These are phyloP conservation scores for Holcopasites calliopsidis DNA, from an alignment of 1,140 invertebrate species.

Conservation along the genomic window DNA sequence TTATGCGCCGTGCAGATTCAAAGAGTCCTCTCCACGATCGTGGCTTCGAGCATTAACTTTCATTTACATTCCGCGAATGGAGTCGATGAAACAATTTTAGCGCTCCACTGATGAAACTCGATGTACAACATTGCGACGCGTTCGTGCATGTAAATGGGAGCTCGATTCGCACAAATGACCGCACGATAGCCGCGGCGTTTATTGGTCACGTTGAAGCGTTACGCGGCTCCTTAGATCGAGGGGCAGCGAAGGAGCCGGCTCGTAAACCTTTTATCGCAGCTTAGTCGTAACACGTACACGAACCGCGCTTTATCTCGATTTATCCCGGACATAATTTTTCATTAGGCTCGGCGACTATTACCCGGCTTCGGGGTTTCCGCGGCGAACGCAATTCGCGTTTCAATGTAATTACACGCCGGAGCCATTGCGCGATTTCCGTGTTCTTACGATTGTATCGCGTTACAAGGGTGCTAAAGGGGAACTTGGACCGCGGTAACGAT, in stretches of 20 bases:
- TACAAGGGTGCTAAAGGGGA: background rate
- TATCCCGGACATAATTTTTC: slow-evolving; percentile 14
- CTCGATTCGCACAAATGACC: too few species aligned
- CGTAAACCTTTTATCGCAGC: slow-evolving; percentile 22
- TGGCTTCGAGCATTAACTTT: too few species aligned
- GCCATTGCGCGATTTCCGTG: background rate
- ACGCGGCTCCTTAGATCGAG: background rate
- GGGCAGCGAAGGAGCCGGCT: background rate
- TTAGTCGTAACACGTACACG: too few species aligned
- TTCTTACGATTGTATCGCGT: slow-evolving; percentile 14
- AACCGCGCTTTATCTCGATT: background rate
- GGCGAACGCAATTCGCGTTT: background rate
- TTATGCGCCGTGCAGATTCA: too few species aligned
- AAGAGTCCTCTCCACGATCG: too few species aligned
- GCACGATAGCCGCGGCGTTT: background rate
- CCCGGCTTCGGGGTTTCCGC: background rate
- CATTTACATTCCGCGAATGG: too few species aligned
- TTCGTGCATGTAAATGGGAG: background rate
- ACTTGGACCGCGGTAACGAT: background rate
- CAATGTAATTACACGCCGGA: background rate
- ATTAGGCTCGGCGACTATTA: background rate
- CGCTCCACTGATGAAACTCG: too few species aligned
- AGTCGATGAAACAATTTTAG: too few species aligned
- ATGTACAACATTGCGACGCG: too few species aligned
- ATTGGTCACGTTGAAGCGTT: background rate